Base-by-base conservation (phyloP, 2,113 vertebrate genomes). In the Gulo gulo region DNA sequence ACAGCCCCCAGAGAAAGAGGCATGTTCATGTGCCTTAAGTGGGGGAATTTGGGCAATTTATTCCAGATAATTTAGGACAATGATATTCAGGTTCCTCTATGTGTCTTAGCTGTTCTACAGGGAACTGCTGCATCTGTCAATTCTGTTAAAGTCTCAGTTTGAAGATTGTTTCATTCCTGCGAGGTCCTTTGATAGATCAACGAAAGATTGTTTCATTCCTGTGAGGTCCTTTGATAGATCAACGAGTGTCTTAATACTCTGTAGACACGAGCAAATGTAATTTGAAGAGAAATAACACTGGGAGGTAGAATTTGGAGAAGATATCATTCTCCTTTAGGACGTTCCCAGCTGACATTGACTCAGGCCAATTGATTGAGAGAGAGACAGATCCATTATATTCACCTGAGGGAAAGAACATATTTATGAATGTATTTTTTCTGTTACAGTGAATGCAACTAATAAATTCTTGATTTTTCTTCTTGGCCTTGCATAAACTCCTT, bases 31-130 rank as follows among this genome's bases (percentile, higher is more conserved):
- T 15, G 59, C 50, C 47, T 36, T 26, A 83, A 89, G 47, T 92
- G 82, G 42, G 45, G 61, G 79, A 84, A 91, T 57, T 76, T 94
- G 69, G 81, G 59, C 80, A 94, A 81, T 96, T 92, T 88, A 78
- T 96, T 97, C 69, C 76, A 78, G 89, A 74, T 95, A 90, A 96
- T 97, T 96, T 96, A 94, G 63, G 74, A 92, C 92, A 76, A 63
- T 88, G 92, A 36, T 88, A 76, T 96, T 91, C 82, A 45, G n/a
- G 50, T 88, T 92, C 91, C 63, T 88, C 78, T 34, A n/a, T 6
- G 1, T 20, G 24, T 85, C 80, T 24, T 84, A 90, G 79, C 92
- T 95, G 0, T 69, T 96, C 94, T 86, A 57, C 3, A 52, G 95
- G 82, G 94, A 96, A 52, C n/a, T 2, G 26, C 31, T 50, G 34